phyloP scores from a whole-genome alignment of 1,140 invertebrate genomes.

The Centruroides vittatus region DNA sequence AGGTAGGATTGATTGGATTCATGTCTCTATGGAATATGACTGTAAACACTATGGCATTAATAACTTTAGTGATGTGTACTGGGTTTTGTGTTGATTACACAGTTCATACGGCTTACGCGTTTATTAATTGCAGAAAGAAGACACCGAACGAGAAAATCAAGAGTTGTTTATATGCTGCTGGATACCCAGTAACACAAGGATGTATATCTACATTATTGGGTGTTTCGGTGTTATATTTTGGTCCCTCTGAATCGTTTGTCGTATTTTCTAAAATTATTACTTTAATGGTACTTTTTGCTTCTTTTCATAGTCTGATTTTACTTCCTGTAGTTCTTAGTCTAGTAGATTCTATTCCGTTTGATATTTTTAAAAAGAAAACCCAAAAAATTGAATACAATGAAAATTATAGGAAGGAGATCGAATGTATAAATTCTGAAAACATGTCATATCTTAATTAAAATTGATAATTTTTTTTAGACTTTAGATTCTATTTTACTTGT shows the following conservation, averaged over 20 bases:
- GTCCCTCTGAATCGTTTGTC: slow-evolving; percentile 86
- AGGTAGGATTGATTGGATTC: slow-evolving; percentile 84
- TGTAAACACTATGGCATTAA: slow-evolving; percentile 94
- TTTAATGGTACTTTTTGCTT: slow-evolving; percentile 83
- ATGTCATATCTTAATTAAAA: too few species aligned
- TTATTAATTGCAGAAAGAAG: slow-evolving; percentile 56
- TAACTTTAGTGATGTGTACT: slow-evolving; percentile 95
- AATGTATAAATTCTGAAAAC: too few species aligned
- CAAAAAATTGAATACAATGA: too few species aligned
- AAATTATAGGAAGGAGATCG: too few species aligned
- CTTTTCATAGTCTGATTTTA: slow-evolving; percentile 79
- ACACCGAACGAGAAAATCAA: slow-evolving; percentile 49
- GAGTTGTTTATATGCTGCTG: slow-evolving; percentile 73
- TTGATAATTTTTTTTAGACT: too few species aligned
- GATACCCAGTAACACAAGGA: slow-evolving; percentile 85
- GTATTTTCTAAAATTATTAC: slow-evolving; percentile 98
- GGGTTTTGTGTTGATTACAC: slow-evolving; percentile 96
- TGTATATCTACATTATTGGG: slow-evolving; percentile 83
- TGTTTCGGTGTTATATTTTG: slow-evolving; percentile 66
- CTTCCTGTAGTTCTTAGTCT: slow-evolving; percentile 79
- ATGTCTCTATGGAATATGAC: slow-evolving; percentile 91
- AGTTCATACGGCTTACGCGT: slow-evolving; percentile 91
- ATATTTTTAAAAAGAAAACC: too few species aligned
- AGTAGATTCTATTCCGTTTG: background rate
- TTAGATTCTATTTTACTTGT: too few species aligned